phyloP scores from a whole-genome alignment of 2,113 vertebrate species.

The Chrysochloris asiatica region DNA sequence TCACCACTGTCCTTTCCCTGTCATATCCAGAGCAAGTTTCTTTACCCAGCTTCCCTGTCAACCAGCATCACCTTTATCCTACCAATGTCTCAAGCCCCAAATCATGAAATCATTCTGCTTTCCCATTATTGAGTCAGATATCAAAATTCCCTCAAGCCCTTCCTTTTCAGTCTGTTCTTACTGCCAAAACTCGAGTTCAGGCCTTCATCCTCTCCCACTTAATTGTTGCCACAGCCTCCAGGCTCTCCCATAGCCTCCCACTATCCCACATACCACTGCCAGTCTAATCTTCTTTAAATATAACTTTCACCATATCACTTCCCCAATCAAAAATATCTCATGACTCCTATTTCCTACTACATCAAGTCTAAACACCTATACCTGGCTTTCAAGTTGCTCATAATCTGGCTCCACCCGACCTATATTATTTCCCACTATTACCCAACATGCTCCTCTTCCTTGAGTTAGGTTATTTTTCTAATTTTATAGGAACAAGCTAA shows the following conservation, averaged over 20 bases:
- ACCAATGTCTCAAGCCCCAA: constrained; percentile 14
- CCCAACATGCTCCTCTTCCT: constrained; percentile 46
- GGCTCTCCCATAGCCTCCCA: constrained; percentile 42
- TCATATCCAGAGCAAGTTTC: constrained; percentile 26
- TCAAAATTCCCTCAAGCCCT: constrained; percentile 3
- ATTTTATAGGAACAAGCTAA: constrained; percentile 31
- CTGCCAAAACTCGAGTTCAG: constrained; percentile 7
- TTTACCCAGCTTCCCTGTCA: not conserved
- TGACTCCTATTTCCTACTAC: constrained; percentile 55
- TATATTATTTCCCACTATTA: constrained; percentile 44
- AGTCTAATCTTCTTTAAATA: constrained; percentile 46
- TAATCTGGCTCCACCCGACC: not conserved
- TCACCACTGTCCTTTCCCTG: not conserved
- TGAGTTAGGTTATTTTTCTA: constrained; percentile 38
- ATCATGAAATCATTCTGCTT: constrained; percentile 24
- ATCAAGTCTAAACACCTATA: constrained; percentile 70
- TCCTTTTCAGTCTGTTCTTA: not conserved
- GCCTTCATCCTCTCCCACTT: not conserved
- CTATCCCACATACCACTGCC: not conserved
- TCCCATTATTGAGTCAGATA: constrained; percentile 20
- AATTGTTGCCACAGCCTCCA: constrained; percentile 39
- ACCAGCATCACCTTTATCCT: constrained; percentile 21
- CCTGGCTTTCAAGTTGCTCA: constrained; percentile 41
- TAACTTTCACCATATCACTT: constrained; percentile 57
- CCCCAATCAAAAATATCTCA: constrained; percentile 55